Evolutionary conservation across 1,140 invertebrate genomes (phyloP).

Genomic region (Cardiocondyla obscurior): DNA sequence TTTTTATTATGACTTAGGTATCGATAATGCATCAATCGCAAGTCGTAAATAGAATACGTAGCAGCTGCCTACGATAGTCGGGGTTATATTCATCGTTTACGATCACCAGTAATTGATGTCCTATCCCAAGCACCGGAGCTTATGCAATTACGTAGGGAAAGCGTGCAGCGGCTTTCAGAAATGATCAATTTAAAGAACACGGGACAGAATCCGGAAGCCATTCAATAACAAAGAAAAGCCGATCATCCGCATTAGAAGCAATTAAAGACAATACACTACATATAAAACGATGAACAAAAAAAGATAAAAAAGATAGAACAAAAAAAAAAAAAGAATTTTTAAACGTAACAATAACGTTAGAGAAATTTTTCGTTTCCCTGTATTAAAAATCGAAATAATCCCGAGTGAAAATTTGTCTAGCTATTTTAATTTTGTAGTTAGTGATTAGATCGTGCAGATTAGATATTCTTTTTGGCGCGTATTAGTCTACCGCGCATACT

Average conservation of each 20-base stretch:
- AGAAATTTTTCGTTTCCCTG: not conserved
- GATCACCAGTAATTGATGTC: conserved; percentile 50
- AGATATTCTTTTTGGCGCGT: too few species aligned
- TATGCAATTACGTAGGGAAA: conserved; percentile 7
- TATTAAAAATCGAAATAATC: conserved; percentile 15
- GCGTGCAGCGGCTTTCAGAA: not conserved
- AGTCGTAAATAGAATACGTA: conserved; percentile 45
- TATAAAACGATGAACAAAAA: too few species aligned
- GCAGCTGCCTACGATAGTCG: conserved; percentile 4
- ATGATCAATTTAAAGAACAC: not conserved
- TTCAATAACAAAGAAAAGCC: not conserved
- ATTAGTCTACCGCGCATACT: too few species aligned
- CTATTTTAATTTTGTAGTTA: too few species aligned
- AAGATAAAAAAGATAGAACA: not conserved
- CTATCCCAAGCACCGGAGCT: not conserved
- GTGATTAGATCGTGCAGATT: too few species aligned
- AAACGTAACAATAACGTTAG: not conserved
- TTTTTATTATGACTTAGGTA: conserved; percentile 12
- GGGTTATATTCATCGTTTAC: conserved; percentile 47
- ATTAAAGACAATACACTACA: not conserved
- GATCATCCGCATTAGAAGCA: not conserved
- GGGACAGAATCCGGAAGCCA: not conserved
- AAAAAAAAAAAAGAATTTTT: not conserved
- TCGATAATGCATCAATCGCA: conserved; percentile 51
- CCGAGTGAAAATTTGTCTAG: too few species aligned